Conservation (phyloP, 2,888 invertebrate genomes). For the Hyles lineata region DNA sequence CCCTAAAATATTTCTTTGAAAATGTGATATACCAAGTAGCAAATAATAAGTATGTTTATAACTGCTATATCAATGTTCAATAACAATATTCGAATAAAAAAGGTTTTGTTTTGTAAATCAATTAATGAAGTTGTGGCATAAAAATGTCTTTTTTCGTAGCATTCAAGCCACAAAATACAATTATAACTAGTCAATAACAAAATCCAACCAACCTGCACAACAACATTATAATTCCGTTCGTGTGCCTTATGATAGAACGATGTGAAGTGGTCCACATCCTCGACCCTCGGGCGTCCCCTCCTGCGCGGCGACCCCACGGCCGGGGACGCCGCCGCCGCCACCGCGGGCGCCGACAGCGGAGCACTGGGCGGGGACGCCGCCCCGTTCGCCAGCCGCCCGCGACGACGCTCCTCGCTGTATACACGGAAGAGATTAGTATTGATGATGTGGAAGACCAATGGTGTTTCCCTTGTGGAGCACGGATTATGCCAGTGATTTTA, state of each 20-base stretch:
- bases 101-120: no score
- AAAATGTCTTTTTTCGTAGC: no score
- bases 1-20: no score
- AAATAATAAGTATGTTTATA: no score
- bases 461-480: slow-evolving; percentile 9
- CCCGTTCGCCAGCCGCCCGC: slow-evolving; percentile 62
- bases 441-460: slow-evolving; percentile 16
- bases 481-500: no score
- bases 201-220: slow-evolving; percentile 63
- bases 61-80: no score
- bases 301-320: slow-evolving; percentile 50
- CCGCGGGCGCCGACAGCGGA: slow-evolving; percentile 50
- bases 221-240: slow-evolving; percentile 66
- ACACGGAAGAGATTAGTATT: slow-evolving; percentile 4
- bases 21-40: no score
- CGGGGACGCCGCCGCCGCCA: slow-evolving; percentile 27
- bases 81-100: no score
- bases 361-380: slow-evolving; percentile 52
- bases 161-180: no score
- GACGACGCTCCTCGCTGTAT: slow-evolving; percentile 55
- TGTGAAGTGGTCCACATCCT: slow-evolving; percentile 72
- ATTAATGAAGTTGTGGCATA: no score
- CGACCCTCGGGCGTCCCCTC: slow-evolving; percentile 58
- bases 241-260: slow-evolving; percentile 65
- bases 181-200: not conserved